These are phyloP conservation scores for Ardeotis arabs DNA, from an alignment of 2,113 vertebrate genomes.

Conservation along the genomic window DNA sequence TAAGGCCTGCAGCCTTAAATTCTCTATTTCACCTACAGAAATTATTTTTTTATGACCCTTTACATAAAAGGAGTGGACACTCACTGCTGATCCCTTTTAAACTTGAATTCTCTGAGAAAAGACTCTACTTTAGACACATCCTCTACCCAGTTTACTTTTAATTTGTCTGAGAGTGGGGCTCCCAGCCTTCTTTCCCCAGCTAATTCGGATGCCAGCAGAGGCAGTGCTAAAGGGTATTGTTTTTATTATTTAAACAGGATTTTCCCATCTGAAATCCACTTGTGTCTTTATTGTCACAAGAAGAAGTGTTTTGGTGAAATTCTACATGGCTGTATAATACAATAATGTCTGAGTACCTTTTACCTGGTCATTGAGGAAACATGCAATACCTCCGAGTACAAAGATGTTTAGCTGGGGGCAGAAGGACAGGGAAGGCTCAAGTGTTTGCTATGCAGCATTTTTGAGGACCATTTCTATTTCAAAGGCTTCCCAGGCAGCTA, in stretches of 20 bases:
- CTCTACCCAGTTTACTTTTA: not conserved
- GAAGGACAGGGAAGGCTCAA: not conserved
- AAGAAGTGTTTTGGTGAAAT: not conserved
- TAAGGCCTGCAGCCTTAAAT: not conserved
- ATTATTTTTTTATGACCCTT: not conserved
- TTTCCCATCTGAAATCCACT: not conserved
- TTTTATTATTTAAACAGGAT: not conserved
- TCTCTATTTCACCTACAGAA: not conserved
- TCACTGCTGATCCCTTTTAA: not conserved
- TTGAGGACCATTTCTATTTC: not conserved
- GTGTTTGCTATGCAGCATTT: not conserved
- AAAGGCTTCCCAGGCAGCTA: not conserved
- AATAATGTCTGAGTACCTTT: not conserved
- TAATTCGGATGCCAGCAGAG: not conserved
- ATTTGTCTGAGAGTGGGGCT: not conserved
- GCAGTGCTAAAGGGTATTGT: not conserved
- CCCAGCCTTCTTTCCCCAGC: not conserved
- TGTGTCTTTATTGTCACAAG: not conserved
- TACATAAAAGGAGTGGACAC: not conserved
- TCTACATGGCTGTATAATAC: not conserved
- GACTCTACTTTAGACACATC: not conserved
- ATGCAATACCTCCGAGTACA: rapidly evolving
- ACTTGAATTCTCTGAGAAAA: not conserved
- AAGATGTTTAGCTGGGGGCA: not conserved
- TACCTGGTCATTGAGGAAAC: not conserved